These are phyloP conservation scores for Drosophila sturtevanti DNA, from an alignment of 1,140 invertebrate species.

Conservation along the genomic window DNA sequence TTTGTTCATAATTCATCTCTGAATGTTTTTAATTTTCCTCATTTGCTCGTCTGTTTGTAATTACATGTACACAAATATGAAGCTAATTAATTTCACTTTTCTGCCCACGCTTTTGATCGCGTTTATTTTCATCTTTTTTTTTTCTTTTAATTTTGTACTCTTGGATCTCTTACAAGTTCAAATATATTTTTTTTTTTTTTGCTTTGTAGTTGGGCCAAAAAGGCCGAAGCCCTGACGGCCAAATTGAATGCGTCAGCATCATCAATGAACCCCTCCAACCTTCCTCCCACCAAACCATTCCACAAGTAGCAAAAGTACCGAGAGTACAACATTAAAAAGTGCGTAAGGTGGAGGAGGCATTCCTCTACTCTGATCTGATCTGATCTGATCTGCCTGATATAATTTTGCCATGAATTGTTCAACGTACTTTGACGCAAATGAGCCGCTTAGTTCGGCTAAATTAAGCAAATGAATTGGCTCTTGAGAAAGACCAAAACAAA, in stretches of 20 bases:
- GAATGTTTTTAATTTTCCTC: slow-evolving; percentile 67
- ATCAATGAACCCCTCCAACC: slow-evolving; percentile 7
- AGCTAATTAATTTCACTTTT: slow-evolving; percentile 77
- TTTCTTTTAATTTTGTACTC: too few species aligned
- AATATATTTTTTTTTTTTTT: slow-evolving; percentile 53
- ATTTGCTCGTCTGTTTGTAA: slow-evolving; percentile 52
- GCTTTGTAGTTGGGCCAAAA: slow-evolving; percentile 70
- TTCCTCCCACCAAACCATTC: background rate
- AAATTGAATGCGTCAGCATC: slow-evolving; percentile 36
- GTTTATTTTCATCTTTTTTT: slow-evolving; percentile 13
- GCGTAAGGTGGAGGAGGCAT: slow-evolving; percentile 34
- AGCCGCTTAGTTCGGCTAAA: slow-evolving; percentile 69
- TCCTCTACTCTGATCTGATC: too few species aligned
- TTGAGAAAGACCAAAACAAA: slow-evolving; percentile 27
- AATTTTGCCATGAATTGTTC: background rate
- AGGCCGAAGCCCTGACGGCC: slow-evolving; percentile 40
- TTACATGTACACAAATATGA: slow-evolving; percentile 65
- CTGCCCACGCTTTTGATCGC: slow-evolving; percentile 62
- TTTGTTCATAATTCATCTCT: slow-evolving; percentile 38
- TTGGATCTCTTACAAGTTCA: slow-evolving; percentile 69
- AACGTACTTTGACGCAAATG: slow-evolving; percentile 72
- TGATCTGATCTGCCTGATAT: too few species aligned
- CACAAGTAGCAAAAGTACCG: slow-evolving; percentile 42
- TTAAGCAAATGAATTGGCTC: slow-evolving; percentile 60
- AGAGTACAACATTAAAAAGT: slow-evolving; percentile 54